Evolutionary conservation across 1,140 invertebrate genomes (phyloP), one percentile per base, ranked within the genome.

Genomic region (Drosophila teissieri): DNA sequence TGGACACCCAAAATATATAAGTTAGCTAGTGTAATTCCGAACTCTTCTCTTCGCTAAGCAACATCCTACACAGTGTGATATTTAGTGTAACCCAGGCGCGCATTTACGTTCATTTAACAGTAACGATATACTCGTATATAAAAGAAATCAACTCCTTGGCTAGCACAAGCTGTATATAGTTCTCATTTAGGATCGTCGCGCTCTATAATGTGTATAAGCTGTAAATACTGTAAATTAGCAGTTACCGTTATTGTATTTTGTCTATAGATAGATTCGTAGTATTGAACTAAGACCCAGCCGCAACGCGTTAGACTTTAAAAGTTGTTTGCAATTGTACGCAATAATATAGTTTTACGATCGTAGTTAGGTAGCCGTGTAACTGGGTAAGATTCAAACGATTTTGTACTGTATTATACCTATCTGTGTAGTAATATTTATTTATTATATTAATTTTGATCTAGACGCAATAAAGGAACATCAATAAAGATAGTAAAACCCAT

Each of bases 31-130:
- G 46, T 78, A 82, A 82, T 70, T 77, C 48, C 63, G 11, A 75
- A 52, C 51, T 82, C 44, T 78, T 79, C 69, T 68, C 61, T 64
- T 77, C 79, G 83, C 83, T 83, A 91, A 86, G 83, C 79, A 86
- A 86, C 88, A 91, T 92, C 91, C 91, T 92, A 92, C 81, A 74
- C 76, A 91, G 91, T 92, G 91, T 92, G 91, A 92, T 92, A 92
- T 92, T 92, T 91, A 91, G 79, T 80, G 69, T 91, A 90, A 83
- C 57, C 76, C 82, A 79, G 65, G 68, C 56, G 83, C 83, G 83
- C 73, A 75, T 81, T 70, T 81, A 78, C 44, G 36, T 34, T 55
- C 31, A 15, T 39, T 42, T 14, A 34, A 42, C 27, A 6, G 8
- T 24, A 46, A 5, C 24, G 34, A 37, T 56, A 48, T 58, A 19